phyloP scores from a whole-genome alignment of 2,888 invertebrate species.

The Lasioglossum marginatum region DNA sequence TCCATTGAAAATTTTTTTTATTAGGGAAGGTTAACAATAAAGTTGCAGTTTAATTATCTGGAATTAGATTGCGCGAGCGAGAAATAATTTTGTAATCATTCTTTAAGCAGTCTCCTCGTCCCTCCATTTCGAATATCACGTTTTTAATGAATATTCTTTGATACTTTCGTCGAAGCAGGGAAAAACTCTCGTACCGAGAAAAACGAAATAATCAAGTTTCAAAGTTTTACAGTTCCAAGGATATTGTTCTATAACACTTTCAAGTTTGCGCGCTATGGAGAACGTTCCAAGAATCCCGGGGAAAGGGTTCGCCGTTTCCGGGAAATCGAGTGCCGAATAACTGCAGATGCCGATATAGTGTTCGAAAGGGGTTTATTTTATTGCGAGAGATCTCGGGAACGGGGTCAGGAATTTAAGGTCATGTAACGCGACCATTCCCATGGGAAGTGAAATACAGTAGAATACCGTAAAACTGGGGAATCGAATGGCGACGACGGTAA shows the following conservation, averaged over 20 bases:
- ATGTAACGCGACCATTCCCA: neutral
- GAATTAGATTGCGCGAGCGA: neutral
- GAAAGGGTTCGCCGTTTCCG: neutral
- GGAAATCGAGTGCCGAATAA: conserved; percentile 7
- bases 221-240: neutral
- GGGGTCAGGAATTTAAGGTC: conserved; percentile 6
- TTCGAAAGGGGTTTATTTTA: conserved; percentile 11
- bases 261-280: neutral
- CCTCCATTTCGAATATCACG: neutral
- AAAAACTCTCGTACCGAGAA: neutral
- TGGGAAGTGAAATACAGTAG: neutral
- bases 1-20: no score
- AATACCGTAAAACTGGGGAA: neutral
- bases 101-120: neutral
- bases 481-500: neutral
- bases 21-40: neutral
- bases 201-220: conserved; percentile 1
- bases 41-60: no score
- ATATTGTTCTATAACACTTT: conserved; percentile 11
- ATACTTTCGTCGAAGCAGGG: neutral
- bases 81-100: neutral
- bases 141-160: conserved; percentile 7
- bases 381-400: neutral
- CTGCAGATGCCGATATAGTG: neutral
- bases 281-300: neutral